Evolutionary conservation across 2,797 vertebrate genomes (phyloP).

Genomic region (Dallia pectoralis): DNA sequence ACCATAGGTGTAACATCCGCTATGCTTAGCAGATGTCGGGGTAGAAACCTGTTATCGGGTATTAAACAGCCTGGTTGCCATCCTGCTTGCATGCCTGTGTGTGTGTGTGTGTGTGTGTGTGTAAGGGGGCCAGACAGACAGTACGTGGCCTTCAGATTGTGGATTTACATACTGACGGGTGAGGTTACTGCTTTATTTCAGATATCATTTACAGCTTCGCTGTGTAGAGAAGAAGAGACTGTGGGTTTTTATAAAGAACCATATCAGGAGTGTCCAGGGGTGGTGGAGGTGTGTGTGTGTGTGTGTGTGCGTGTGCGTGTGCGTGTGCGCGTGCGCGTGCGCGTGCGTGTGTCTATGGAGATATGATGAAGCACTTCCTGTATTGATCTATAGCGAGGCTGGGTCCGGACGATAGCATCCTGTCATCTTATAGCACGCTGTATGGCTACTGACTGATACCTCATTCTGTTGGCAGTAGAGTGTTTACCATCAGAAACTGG

Average conservation of each 20-base stretch:
- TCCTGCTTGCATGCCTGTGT: not conserved
- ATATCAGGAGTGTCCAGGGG: too few species aligned
- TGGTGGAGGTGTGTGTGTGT: not conserved
- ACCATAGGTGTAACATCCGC: not conserved
- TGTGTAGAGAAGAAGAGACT: too few species aligned
- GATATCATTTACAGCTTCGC: too few species aligned
- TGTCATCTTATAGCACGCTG: slow-evolving; percentile 13
- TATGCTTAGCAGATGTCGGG: not conserved
- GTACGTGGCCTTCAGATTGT: not conserved
- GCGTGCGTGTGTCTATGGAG: slow-evolving; percentile 5
- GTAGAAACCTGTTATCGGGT: not conserved
- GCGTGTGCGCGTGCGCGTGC: not conserved
- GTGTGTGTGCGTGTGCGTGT: slow-evolving; percentile 6
- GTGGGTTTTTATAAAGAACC: too few species aligned
- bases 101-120: not conserved
- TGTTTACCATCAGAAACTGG: slow-evolving; percentile 43
- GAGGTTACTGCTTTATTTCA: too few species aligned
- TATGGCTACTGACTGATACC: not conserved
- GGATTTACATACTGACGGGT: too few species aligned
- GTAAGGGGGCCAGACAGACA: not conserved
- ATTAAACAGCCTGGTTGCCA: not conserved
- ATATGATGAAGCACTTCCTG: slow-evolving; percentile 8
- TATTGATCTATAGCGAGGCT: slow-evolving; percentile 35
- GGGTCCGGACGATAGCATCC: slow-evolving; percentile 28
- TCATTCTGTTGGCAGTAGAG: slow-evolving; percentile 40